phyloP scores from a whole-genome alignment of 2,113 vertebrate species.

The Cranoglanis bouderius region DNA sequence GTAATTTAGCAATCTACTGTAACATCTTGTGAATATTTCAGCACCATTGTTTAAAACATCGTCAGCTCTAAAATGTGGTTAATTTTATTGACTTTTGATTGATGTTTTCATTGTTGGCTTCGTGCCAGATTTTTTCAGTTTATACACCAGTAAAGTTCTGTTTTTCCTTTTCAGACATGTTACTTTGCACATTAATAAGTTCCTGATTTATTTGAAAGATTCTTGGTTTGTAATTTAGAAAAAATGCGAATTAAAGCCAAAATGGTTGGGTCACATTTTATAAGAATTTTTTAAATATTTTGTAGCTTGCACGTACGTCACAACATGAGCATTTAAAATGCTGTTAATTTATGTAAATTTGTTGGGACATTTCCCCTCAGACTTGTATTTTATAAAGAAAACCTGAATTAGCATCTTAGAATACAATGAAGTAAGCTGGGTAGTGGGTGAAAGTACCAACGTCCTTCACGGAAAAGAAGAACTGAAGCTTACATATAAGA shows the following conservation, averaged over 20 bases:
- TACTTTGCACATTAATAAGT: background rate
- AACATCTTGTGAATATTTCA: background rate
- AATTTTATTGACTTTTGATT: background rate
- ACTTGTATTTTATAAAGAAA: background rate
- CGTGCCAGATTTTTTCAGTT: background rate
- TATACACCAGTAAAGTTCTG: background rate
- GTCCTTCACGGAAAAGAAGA: background rate
- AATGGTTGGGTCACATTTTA: background rate
- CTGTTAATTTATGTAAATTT: background rate
- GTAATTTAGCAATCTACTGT: background rate
- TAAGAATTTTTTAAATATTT: background rate
- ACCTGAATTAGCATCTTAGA: background rate
- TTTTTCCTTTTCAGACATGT: background rate
- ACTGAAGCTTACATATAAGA: background rate
- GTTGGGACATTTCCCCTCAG: background rate
- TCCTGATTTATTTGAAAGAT: background rate
- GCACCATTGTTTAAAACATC: background rate
- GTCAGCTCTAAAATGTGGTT: background rate
- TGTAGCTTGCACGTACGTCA: background rate
- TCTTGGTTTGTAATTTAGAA: background rate
- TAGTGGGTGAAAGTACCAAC: background rate
- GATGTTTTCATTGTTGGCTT: background rate
- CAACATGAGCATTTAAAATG: background rate
- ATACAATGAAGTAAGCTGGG: no score
- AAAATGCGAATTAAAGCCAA: background rate